Conservation (phyloP, 2,113 vertebrate species). For the Hyperoodon ampullatus region DNA sequence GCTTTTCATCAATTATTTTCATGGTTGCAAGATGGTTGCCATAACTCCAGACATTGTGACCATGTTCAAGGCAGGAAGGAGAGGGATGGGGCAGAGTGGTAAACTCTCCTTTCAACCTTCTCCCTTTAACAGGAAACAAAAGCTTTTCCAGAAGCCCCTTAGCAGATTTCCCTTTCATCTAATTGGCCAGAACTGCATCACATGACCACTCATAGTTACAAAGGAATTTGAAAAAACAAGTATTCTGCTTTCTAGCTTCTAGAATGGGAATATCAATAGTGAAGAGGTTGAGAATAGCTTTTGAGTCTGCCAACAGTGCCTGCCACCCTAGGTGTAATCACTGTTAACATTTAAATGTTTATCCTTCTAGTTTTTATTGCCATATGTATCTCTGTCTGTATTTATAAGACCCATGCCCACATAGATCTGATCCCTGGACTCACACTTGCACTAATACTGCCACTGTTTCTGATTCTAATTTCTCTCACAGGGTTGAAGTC, state of each 20-base stretch:
- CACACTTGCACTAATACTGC: not conserved
- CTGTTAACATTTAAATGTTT: not conserved
- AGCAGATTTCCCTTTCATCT: not conserved
- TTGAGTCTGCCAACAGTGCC: not conserved
- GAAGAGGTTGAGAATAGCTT: not conserved
- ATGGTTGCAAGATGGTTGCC: not conserved
- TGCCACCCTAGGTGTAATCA: not conserved
- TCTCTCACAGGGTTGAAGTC: slow-evolving; percentile 55
- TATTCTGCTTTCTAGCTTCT: not conserved
- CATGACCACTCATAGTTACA: not conserved
- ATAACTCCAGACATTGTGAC: not conserved
- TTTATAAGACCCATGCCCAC: not conserved
- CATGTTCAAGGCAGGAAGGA: not conserved
- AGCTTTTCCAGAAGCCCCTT: not conserved
- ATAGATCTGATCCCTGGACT: not conserved
- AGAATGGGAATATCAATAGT: not conserved
- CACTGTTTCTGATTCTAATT: not conserved
- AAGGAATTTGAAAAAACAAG: not conserved
- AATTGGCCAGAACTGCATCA: not conserved
- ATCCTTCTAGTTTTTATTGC: not conserved
- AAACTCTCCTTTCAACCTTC: not conserved
- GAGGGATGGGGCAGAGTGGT: not conserved
- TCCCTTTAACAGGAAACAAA: not conserved
- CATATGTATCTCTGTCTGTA: not conserved
- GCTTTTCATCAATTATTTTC: not conserved